Base-by-base conservation (phyloP, 2,113 vertebrate species). In the Marmota monax region DNA sequence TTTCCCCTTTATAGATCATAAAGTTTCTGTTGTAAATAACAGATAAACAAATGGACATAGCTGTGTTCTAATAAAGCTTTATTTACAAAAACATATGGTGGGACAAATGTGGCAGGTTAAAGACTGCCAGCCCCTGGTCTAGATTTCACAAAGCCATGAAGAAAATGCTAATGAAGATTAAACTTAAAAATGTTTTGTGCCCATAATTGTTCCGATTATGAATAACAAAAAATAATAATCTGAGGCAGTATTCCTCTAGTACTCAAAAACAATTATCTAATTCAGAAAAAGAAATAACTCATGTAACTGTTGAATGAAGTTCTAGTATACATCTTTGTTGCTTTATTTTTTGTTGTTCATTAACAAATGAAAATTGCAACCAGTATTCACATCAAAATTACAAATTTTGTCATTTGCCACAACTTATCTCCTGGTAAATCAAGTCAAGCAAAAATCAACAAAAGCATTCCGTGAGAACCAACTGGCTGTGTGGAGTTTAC, bases 51-150 rank as follows among this genome's bases (percentile, higher is more conserved):
- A 90, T 56, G 22, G 12, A 69, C 11, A 20, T 51, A 14, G 14
- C 17, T 39, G 25, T 92, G 58, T 95, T 87, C 72, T 78, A 90
- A 39, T 94, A 84, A 96, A 96, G 87, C 76, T 90, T 95, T 84
- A 87, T 90, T 88, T 83, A 79, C 3, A 84, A 58, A 79, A 95
- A 77, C 11, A 67, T 2, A 42, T 27, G 37, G 17, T 72, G 11
- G n/a, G 32, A 39, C 32, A 48, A 53, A 82, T 78, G 27, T 39
- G 12, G 39, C n/a, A 69, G 56, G 29, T 25, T 80, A 73, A 48
- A 74, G n/a, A 51, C 63, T 73, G 39, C 63, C 6, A 11, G 45
- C 6, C 39, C 18, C 8, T 51, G 27, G 29, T 73, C 7, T 67
- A 90, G 63, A 74, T 63, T 67, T 69, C 58, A 92, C 84, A 94